Conservation (phyloP, 2,797 vertebrate species). For the Percopsis omiscomaycus region DNA sequence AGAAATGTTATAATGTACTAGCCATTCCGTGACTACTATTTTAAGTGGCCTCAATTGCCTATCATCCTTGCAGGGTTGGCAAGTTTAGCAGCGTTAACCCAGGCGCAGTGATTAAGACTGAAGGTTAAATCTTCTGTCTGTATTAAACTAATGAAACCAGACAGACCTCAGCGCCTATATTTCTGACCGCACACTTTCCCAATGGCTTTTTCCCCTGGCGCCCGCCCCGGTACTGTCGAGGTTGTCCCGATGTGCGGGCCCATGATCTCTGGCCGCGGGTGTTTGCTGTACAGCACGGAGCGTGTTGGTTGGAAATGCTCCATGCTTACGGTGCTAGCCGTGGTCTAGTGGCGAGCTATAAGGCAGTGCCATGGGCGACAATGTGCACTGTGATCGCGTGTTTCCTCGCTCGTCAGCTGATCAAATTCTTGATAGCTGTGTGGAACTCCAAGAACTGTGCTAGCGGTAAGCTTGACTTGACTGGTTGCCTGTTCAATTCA, state of each 20-base stretch:
- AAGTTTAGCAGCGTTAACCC: background rate
- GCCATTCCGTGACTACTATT: too few relatives aligned
- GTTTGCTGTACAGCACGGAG: background rate
- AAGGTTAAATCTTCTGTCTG: slow-evolving; percentile 22
- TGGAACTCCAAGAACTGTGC: slow-evolving; percentile 44
- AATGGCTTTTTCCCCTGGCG: background rate
- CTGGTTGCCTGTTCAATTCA: too few relatives aligned
- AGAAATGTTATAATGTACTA: too few relatives aligned
- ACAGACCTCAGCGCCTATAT: slow-evolving; percentile 18
- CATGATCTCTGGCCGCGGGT: background rate
- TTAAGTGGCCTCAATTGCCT: too few relatives aligned
- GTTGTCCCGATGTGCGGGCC: background rate
- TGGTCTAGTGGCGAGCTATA: too few relatives aligned
- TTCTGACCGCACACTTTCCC: background rate
- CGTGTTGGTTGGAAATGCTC: too few relatives aligned
- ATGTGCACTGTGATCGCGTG: slow-evolving; percentile 51
- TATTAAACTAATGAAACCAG: slow-evolving; percentile 49
- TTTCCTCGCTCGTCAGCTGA: slow-evolving; percentile 38
- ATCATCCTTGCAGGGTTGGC: background rate
- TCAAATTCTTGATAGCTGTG: slow-evolving; percentile 37
- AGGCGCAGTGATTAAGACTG: slow-evolving; percentile 22
- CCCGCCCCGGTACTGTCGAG: background rate
- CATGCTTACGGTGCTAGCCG: background rate
- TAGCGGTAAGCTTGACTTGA: slow-evolving; percentile 25
- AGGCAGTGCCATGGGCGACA: slow-evolving; percentile 31